phyloP scores from a whole-genome alignment of 92 coral and sea anemone species.

The Meandrina meandrites region DNA sequence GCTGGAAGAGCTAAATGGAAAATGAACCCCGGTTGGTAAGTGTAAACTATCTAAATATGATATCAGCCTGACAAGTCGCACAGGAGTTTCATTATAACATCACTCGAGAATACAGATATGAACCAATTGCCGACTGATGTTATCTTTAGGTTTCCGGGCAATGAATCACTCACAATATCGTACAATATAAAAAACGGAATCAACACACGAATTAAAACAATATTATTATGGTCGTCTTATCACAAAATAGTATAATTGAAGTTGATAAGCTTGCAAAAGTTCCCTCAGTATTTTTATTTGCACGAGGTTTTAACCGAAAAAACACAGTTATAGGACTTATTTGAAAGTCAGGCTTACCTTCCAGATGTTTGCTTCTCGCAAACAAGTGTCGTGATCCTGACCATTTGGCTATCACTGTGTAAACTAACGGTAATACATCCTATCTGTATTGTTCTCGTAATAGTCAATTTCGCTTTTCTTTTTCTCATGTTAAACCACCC shows the following conservation, averaged over 20 bases:
- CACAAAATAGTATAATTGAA: neutral
- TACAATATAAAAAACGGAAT: neutral
- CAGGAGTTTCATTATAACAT: neutral
- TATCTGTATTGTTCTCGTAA: slow-evolving; percentile 13
- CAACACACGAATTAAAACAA: neutral
- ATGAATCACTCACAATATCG: neutral
- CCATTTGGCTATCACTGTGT: slow-evolving; percentile 17
- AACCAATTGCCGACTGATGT: neutral
- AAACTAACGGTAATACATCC: slow-evolving; percentile 21
- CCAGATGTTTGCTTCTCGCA: neutral
- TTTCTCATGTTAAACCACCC: slow-evolving; percentile 20
- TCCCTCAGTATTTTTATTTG: neutral
- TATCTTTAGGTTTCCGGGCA: neutral
- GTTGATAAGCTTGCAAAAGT: neutral
- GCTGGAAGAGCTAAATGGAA: neutral
- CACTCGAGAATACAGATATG: neutral
- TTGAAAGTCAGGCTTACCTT: neutral
- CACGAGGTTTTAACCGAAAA: neutral
- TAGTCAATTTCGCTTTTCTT: slow-evolving; percentile 28
- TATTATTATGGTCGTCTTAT: slow-evolving; percentile 1
- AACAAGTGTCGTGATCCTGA: slow-evolving; percentile 3
- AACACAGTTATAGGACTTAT: neutral
- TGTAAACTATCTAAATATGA: slow-evolving; percentile 9
- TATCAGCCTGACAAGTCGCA: neutral
- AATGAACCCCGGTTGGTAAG: slow-evolving; percentile 21